Percentiles rank a stretch among this genome's conserved stretches.
phyloP scores from a whole-genome alignment of 2,888 invertebrate genomes.

The Ochropleura plecta region DNA sequence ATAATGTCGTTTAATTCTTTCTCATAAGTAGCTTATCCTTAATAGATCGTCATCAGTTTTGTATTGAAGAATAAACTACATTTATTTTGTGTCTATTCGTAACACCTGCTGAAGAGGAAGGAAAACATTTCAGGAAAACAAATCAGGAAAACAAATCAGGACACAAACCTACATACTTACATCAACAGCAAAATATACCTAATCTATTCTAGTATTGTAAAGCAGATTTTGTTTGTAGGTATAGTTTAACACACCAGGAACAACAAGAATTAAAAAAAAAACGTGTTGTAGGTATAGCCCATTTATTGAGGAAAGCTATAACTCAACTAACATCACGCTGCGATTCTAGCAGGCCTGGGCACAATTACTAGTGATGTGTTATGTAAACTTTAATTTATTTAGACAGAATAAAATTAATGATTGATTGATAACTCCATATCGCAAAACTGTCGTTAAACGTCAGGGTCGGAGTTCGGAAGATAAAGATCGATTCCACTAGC shows the following conservation, averaged over 20 bases:
- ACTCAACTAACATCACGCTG: too few relatives aligned
- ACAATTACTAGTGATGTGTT: neutral
- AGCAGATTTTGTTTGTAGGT: neutral
- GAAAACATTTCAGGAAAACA: conserved; percentile 4
- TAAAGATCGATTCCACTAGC: conserved; percentile 13
- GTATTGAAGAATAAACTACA: neutral
- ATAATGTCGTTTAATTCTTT: conserved; percentile 59
- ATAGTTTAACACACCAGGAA: too few relatives aligned
- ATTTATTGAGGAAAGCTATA: too few relatives aligned
- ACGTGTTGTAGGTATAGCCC: too few relatives aligned
- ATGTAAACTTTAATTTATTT: neutral
- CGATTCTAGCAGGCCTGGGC: too few relatives aligned
- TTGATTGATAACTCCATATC: neutral
- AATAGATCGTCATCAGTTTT: neutral
- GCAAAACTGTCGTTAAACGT: conserved; percentile 16
- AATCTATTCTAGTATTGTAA: neutral
- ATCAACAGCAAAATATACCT: neutral
- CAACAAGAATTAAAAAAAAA: too few relatives aligned
- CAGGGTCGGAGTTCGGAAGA: conserved; percentile 23
- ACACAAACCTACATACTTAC: neutral
- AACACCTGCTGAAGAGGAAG: neutral
- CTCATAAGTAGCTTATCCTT: neutral
- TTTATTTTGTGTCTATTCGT: neutral
- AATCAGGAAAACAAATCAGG: too few relatives aligned
- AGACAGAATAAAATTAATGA: neutral